These are phyloP conservation scores for Troides aeacus DNA, from an alignment of 2,888 invertebrate species.

Conservation along the genomic window DNA sequence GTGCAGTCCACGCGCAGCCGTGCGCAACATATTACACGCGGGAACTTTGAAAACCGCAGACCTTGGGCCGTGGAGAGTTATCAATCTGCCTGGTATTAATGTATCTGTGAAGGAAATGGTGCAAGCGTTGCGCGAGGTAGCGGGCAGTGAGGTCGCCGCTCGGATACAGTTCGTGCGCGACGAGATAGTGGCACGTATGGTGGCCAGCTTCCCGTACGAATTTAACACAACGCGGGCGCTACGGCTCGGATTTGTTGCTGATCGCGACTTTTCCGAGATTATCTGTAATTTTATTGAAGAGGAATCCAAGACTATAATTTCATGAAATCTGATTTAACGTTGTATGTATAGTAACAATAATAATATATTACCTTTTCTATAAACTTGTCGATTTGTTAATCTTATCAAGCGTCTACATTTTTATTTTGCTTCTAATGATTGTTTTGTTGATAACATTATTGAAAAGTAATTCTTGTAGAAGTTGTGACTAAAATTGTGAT, in stretches of 20 bases:
- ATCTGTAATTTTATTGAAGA: conserved; percentile 52
- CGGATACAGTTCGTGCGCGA: conserved; percentile 51
- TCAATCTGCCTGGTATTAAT: conserved; percentile 60
- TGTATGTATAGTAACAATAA: no score
- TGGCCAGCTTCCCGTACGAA: conserved; percentile 54
- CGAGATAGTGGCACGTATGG: conserved; percentile 50
- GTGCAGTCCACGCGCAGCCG: conserved; percentile 54
- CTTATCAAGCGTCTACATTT: no score
- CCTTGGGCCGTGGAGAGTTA: conserved; percentile 51
- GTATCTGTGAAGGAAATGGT: conserved; percentile 56
- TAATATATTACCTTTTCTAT: no score
- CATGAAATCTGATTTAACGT: no score
- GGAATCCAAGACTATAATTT: conserved; percentile 26
- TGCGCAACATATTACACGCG: conserved; percentile 55
- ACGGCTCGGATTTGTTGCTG: conserved; percentile 56
- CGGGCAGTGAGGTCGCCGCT: conserved; percentile 50
- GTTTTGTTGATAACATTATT: no score
- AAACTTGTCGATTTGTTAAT: no score
- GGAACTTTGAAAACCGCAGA: conserved; percentile 44
- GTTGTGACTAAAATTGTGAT: no score
- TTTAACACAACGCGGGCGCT: conserved; percentile 56
- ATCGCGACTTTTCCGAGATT: conserved; percentile 53
- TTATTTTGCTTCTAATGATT: no score
- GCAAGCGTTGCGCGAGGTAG: conserved; percentile 49
- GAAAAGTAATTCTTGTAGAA: no score